phyloP scores from a whole-genome alignment of 2,888 invertebrate genomes.

The Diadromus collaris region DNA sequence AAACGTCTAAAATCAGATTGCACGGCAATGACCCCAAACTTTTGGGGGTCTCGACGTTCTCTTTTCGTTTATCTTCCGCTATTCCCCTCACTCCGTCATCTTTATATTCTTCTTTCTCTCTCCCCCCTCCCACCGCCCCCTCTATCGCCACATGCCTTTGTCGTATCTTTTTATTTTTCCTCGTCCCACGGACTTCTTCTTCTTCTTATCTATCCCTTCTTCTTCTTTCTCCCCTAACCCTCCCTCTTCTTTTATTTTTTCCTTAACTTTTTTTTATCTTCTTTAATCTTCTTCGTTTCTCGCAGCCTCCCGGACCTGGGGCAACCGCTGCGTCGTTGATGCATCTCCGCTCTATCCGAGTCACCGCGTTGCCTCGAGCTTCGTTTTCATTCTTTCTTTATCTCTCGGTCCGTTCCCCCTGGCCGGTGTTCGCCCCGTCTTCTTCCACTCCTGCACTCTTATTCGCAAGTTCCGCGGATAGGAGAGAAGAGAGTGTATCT shows the following conservation, averaged over 20 bases:
- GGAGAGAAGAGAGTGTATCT: constrained; percentile 45
- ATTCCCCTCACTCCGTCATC: constrained; percentile 31
- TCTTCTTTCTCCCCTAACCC: constrained; percentile 50
- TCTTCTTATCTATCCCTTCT: constrained; percentile 56
- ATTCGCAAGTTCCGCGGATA: constrained; percentile 34
- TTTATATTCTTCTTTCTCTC: constrained; percentile 32
- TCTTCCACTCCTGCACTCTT: constrained; percentile 49
- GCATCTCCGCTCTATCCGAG: constrained; percentile 59
- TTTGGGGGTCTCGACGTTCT: constrained; percentile 68
- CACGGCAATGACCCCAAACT: constrained; percentile 76
- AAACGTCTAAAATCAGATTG: constrained; percentile 67
- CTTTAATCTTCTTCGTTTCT: constrained; percentile 47
- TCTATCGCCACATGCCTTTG: constrained; percentile 19
- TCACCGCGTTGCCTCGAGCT: constrained; percentile 49
- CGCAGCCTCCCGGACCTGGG: constrained; percentile 76
- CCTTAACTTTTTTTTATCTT: constrained; percentile 37
- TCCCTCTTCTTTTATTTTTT: constrained; percentile 51
- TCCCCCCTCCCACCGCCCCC: not conserved
- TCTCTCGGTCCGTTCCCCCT: constrained; percentile 18
- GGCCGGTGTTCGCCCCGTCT: constrained; percentile 26
- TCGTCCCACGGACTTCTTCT: constrained; percentile 42
- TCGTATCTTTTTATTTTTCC: constrained; percentile 21
- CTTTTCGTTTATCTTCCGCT: constrained; percentile 51
- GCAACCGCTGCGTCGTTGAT: constrained; percentile 73
- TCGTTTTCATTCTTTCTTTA: constrained; percentile 43